Evolutionary conservation across 2,888 invertebrate genomes (phyloP), one percentile per base, ranked within the genome.

Genomic region (Agrypnus murinus): DNA sequence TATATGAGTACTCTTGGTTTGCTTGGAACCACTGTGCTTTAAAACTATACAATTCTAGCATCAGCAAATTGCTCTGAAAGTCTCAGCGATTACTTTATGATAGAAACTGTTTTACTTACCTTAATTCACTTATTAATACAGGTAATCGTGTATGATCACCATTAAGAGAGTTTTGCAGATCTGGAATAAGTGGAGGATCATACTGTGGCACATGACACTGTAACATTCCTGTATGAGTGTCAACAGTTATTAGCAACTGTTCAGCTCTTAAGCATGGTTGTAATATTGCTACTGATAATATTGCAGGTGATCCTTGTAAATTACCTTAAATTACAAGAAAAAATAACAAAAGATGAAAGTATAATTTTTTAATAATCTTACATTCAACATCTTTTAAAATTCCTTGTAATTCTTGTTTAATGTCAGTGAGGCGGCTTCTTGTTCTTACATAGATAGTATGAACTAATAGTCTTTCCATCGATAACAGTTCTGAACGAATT

Each of bases 401-500:
- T 36, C 90, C 89, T 78, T 92, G 91, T 58, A 95, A 86, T 80
- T 94, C 90, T 74, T 93, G 91, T 83, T 93, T 94, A 34, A 97
- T 89, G 81, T 97, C 96, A 40, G 90, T 90, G 10, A 97, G 87
- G 46, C 97, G 89, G 74, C 94, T 93, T 63, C 95, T 90, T 0
- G 97, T 95, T 76, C 98, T 90, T 65, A 97, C 94, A 82, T 98
- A 97, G 77, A 98, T 97, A 0, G 98, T 98, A 83, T 97, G 97
- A 5, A 98, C 97, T 38, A 98, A 88, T 62, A 98, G 87, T 38
- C 96, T 92, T 87, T 98, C 98, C 92, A 98, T 95, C 4, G 97
- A 97, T n/a, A 98, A 89, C 80, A 95, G 92, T 85, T 97, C 96
- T 19, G 95, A 95, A 77, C 95, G 90, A 45, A 96, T 92, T 10